Evolutionary conservation across 2,113 vertebrate genomes (phyloP).

Genomic region (Rhizomys pruinosus): DNA sequence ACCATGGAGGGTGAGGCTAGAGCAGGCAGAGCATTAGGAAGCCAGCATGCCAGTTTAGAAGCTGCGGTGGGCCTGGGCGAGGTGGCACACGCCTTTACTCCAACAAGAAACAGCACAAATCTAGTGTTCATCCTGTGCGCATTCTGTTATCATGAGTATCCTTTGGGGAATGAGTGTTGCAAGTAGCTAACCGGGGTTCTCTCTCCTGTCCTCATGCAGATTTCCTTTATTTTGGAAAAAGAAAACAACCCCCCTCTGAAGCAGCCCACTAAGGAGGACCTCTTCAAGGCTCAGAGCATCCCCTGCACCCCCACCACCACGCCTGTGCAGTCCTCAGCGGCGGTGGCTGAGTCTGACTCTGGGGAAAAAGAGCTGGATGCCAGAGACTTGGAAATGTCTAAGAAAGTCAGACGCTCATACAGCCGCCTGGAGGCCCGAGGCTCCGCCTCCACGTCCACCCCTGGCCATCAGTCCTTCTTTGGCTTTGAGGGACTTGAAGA

Average conservation of each 20-base stretch:
- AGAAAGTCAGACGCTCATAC: constrained; percentile 92
- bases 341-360: not conserved
- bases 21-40: not conserved
- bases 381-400: constrained; percentile 85
- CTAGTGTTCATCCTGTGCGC: not conserved
- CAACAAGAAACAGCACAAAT: not conserved
- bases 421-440: constrained; percentile 85
- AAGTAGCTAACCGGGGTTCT: not conserved
- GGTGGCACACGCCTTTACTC: too few relatives aligned
- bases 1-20: not conserved
- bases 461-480: constrained; percentile 84
- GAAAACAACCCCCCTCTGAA: constrained; percentile 68
- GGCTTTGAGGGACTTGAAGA: constrained; percentile 89
- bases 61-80: not conserved
- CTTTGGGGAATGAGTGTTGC: not conserved
- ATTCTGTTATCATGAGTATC: not conserved
- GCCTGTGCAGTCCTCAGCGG: not conserved
- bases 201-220: constrained; percentile 54
- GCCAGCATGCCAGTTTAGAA: not conserved
- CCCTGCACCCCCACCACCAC: not conserved
- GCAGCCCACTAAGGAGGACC: not conserved
- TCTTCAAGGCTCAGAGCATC: not conserved
- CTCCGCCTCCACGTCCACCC: constrained; percentile 72
- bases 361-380: constrained; percentile 39
- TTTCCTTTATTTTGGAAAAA: constrained; percentile 68